Evolutionary conservation across 2,113 vertebrate genomes (phyloP), one percentile per base, ranked within the genome.

Genomic region (Haemorhous mexicanus): DNA sequence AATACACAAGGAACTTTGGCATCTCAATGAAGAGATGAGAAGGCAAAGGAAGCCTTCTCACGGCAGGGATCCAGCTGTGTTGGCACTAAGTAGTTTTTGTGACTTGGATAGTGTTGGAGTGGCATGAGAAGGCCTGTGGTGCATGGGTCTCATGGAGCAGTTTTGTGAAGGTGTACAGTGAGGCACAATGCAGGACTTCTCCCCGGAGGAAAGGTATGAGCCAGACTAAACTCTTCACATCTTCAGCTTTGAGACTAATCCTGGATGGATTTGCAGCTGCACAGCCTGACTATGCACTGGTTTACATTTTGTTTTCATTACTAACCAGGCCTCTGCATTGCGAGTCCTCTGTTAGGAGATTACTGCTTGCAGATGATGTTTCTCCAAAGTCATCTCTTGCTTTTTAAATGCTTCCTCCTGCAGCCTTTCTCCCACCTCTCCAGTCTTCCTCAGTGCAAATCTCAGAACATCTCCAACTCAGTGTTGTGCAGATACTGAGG

Each of bases 401-500:
- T 89, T 82, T 94, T 84, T 50, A 87, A 95, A 52, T 44, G 52
- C 50, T 84, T 84, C 26, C 11, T 81, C 35, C 52, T 78, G 81
- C 66, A 84, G 83, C 77, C 75, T 50, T 93, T 84, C 76, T 95
- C 50, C 76, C 64, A 90, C 52, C 64, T 9, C 11, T 68, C 59
- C 32, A 49, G 52, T 78, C 76, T 83, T 93, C 50, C 43, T 92
- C 2, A 1, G 68, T 63, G 91, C 49, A 90, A 70, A 80, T 90
- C 84, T 81, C 75, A 39, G 79, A 95, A 92, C 67, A 53, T 90
- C 83, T 95, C 75, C 84, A 96, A 30, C 88, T 93, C 88, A 37
- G 59, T 24, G 11, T 94, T 96, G 77, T 90, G 82, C 95, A 90
- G 92, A 81, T 90, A 87, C 93, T 64, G 73, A n/a, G 37, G 41